Evolutionary conservation across 1,140 invertebrate genomes (phyloP).

Genomic region (Dinoponera quadriceps): DNA sequence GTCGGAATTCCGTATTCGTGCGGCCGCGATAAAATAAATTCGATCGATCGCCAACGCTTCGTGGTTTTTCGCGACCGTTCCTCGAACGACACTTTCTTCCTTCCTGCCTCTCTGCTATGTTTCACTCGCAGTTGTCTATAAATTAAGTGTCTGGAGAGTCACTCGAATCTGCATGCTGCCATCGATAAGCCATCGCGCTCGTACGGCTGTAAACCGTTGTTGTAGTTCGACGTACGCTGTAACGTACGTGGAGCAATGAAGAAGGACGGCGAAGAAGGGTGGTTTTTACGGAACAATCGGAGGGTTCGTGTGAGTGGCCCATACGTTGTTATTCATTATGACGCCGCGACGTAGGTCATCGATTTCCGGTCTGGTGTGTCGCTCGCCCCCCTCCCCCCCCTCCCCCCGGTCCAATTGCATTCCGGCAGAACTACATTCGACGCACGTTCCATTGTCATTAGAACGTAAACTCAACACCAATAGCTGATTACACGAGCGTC

Average conservation of each 20-base stretch:
- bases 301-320: background rate
- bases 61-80: background rate
- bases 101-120: background rate
- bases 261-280: no score
- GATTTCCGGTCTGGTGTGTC: conserved; percentile 69
- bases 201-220: no score
- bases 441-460: conserved; percentile 73
- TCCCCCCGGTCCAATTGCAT: conserved; percentile 57
- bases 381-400: no score
- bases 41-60: background rate
- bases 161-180: background rate
- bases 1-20: background rate
- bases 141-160: conserved; percentile 6
- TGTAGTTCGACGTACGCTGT: background rate
- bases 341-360: conserved; percentile 55
- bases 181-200: no score
- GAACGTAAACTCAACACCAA: conserved; percentile 72
- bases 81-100: background rate
- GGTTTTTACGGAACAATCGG: background rate
- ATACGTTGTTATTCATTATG: conserved; percentile 51
- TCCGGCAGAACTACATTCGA: conserved; percentile 68
- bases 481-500: conserved; percentile 65
- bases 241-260: no score
- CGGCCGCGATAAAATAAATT: conserved; percentile 8
- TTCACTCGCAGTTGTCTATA: background rate